Evolutionary conservation across 2,888 invertebrate genomes (phyloP).

Genomic region (Zygothrica quintamaculata): DNA sequence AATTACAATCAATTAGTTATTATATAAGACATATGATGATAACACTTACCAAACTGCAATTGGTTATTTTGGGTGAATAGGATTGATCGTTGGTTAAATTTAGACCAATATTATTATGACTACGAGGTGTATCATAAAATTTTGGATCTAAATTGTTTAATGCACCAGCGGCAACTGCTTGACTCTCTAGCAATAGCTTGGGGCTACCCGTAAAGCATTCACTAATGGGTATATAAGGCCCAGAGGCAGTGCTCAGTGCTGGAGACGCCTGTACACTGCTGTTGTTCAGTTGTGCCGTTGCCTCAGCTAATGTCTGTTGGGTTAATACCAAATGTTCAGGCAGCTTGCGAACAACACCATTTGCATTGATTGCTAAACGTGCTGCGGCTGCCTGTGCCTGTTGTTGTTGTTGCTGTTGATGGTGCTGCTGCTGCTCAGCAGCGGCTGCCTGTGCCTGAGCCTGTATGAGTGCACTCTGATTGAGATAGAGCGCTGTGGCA

Average conservation of each 20-base stretch:
- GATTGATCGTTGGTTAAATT: constrained; percentile 85
- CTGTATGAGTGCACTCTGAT: constrained; percentile 70
- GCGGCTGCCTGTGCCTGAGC: constrained; percentile 58
- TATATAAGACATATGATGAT: not conserved
- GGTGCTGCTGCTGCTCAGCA: constrained; percentile 43
- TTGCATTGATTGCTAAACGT: constrained; percentile 73
- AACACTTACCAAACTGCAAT: constrained; percentile 80
- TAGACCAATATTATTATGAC: constrained; percentile 84
- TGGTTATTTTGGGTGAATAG: constrained; percentile 84
- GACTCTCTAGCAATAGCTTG: constrained; percentile 66
- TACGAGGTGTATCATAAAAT: constrained; percentile 85
- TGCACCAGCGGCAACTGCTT: constrained; percentile 61
- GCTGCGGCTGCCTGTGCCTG: constrained; percentile 51
- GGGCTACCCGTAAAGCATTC: constrained; percentile 94
- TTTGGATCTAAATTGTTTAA: constrained; percentile 85
- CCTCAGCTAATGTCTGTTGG: constrained; percentile 77
- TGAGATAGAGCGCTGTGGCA: constrained; percentile 74
- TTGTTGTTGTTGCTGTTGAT: too few species aligned
- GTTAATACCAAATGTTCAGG: constrained; percentile 84
- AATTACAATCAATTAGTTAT: not conserved
- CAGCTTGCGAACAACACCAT: constrained; percentile 83
- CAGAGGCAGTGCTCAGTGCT: constrained; percentile 88
- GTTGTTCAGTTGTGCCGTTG: constrained; percentile 61
- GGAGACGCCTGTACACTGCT: constrained; percentile 86
- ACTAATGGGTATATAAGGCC: constrained; percentile 96